Conservation (phyloP, 2,113 vertebrate species). For the Passer domesticus region DNA sequence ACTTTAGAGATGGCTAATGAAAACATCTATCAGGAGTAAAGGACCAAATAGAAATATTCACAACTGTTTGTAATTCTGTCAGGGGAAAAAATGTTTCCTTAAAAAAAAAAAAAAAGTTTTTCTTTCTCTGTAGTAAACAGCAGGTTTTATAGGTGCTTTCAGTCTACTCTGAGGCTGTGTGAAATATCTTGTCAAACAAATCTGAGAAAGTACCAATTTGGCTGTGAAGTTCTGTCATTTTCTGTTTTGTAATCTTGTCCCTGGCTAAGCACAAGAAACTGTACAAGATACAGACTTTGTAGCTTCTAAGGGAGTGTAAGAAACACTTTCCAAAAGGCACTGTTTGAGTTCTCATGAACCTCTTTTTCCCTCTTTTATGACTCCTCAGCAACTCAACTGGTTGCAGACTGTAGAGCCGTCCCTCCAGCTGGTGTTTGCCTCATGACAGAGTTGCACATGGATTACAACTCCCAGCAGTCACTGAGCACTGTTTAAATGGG, state of each 20-base stretch:
- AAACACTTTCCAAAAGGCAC: slow-evolving; percentile 45
- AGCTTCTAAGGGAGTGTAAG: not conserved
- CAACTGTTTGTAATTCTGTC: not conserved
- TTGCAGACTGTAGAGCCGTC: not conserved
- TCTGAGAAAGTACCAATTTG: not conserved
- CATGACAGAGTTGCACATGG: slow-evolving; percentile 17
- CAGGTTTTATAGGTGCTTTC: not conserved
- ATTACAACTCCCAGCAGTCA: slow-evolving; percentile 33
- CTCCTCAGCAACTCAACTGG: not conserved
- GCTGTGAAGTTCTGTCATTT: slow-evolving; percentile 31
- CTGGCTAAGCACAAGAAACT: not conserved
- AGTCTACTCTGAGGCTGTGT: not conserved
- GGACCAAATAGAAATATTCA: not conserved
- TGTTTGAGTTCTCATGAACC: not conserved
- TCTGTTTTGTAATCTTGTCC: not conserved
- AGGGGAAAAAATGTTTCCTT: not conserved
- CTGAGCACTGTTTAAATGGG: slow-evolving; percentile 21
- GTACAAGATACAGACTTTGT: not conserved
- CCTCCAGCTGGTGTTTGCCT: slow-evolving; percentile 41
- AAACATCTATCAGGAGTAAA: not conserved
- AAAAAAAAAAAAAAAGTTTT: not conserved
- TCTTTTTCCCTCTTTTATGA: not conserved
- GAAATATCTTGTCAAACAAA: slow-evolving; percentile 42
- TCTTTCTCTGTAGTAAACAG: not conserved
- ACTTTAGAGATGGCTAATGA: not conserved